Evolutionary conservation across 2,888 invertebrate species (phyloP).

Genomic region (Horisme vitalbata): DNA sequence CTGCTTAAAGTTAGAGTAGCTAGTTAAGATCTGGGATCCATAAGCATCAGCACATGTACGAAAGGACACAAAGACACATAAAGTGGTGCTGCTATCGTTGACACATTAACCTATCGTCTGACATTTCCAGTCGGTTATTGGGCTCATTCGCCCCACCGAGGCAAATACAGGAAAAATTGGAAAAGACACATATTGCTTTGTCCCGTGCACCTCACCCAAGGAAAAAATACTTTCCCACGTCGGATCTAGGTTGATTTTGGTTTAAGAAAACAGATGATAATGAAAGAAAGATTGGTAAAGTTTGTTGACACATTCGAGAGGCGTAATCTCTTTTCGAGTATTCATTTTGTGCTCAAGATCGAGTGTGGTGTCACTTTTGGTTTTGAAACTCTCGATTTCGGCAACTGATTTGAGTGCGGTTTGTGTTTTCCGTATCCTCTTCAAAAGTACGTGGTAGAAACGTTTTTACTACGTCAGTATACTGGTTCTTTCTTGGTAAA

Average conservation of each 20-base stretch:
- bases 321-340: constrained; percentile 57
- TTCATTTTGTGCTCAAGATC: constrained; percentile 46
- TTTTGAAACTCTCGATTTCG: constrained; percentile 13
- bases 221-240: constrained; percentile 3
- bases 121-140: constrained; percentile 21
- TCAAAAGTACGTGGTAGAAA: too few species aligned
- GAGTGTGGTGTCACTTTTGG: constrained; percentile 26
- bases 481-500: too few species aligned
- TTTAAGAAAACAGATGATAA: constrained; percentile 31
- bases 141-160: constrained; percentile 21
- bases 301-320: constrained; percentile 54
- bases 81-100: neutral
- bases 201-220: neutral
- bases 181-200: constrained; percentile 31
- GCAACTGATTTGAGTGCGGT: neutral
- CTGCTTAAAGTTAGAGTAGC: too few species aligned
- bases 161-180: constrained; percentile 30
- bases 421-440: neutral
- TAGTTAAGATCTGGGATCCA: too few species aligned
- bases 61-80: too few species aligned
- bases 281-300: constrained; percentile 57
- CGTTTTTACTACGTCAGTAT: too few species aligned
- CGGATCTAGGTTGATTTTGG: constrained; percentile 8
- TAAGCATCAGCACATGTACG: too few species aligned
- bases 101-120: constrained; percentile 14